phyloP scores from a whole-genome alignment of 2,888 invertebrate species.

The Serripes groenlandicus region DNA sequence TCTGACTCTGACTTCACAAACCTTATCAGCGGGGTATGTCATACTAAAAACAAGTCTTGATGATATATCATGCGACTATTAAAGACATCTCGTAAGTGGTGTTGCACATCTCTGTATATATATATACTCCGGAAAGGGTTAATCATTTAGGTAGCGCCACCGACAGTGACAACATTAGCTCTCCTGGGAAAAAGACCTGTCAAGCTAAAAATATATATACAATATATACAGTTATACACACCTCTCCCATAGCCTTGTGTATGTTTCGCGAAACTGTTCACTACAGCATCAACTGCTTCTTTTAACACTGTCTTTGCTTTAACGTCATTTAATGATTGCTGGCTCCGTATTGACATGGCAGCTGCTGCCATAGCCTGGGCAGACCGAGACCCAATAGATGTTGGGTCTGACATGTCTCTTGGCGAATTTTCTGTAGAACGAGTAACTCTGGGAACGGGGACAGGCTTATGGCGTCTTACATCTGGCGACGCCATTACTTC shows the following conservation, averaged over 20 bases:
- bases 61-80: too few relatives aligned
- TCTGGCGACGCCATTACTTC: conserved; percentile 53
- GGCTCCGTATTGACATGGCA: conserved; percentile 59
- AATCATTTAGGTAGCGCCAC: too few relatives aligned
- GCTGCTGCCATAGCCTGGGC: conserved; percentile 71
- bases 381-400: conserved; percentile 61
- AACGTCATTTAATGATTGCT: conserved; percentile 77
- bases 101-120: too few relatives aligned
- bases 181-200: too few relatives aligned
- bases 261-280: conserved; percentile 91
- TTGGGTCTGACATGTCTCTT: conserved; percentile 49
- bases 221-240: too few relatives aligned
- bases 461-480: conserved; percentile 57
- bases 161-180: too few relatives aligned
- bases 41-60: too few relatives aligned
- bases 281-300: conserved; percentile 92
- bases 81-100: too few relatives aligned
- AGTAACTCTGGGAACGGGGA: conserved; percentile 59
- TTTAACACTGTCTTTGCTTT: conserved; percentile 87
- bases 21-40: too few relatives aligned
- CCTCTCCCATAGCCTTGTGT: conserved; percentile 91
- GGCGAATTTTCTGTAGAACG: conserved; percentile 45
- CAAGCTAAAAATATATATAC: too few relatives aligned
- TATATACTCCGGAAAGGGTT: too few relatives aligned
- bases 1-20: too few relatives aligned